phyloP scores from a whole-genome alignment of 2,888 invertebrate species.

The Ecliptopera silaceata region DNA sequence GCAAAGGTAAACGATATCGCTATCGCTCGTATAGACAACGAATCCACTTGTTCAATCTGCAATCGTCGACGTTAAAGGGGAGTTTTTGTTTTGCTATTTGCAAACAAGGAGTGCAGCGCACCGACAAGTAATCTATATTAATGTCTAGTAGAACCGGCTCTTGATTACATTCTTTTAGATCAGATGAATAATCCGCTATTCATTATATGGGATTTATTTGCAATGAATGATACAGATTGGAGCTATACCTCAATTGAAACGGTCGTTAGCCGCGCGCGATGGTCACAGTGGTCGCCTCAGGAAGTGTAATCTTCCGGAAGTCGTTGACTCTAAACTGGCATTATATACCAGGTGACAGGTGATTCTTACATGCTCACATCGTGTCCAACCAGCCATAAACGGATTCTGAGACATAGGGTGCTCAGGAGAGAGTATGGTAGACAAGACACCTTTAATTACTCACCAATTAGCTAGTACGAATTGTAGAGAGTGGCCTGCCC shows the following conservation, averaged over 20 bases:
- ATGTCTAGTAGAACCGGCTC: not conserved
- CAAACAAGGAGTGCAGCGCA: conserved; percentile 16
- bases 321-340: conserved; percentile 34
- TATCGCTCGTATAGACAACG: conserved; percentile 19
- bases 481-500: conserved; percentile 77
- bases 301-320: conserved; percentile 45
- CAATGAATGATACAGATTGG: conserved; percentile 20
- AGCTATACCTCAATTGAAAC: conserved; percentile 36
- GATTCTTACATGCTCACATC: not conserved
- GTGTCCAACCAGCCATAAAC: not conserved
- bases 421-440: conserved; percentile 67
- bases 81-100: conserved; percentile 22
- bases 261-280: conserved; percentile 37
- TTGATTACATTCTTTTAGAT: conserved; percentile 4
- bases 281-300: conserved; percentile 37
- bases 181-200: conserved; percentile 11
- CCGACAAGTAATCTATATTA: conserved; percentile 3
- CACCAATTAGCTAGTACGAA: conserved; percentile 74
- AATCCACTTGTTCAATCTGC: conserved; percentile 28
- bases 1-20: conserved; percentile 29
- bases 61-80: conserved; percentile 25
- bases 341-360: conserved; percentile 6
- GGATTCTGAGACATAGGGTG: conserved; percentile 9
- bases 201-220: conserved; percentile 10
- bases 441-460: conserved; percentile 65